Base-by-base conservation (phyloP, 1,140 invertebrate genomes). In the Lerema accius region DNA sequence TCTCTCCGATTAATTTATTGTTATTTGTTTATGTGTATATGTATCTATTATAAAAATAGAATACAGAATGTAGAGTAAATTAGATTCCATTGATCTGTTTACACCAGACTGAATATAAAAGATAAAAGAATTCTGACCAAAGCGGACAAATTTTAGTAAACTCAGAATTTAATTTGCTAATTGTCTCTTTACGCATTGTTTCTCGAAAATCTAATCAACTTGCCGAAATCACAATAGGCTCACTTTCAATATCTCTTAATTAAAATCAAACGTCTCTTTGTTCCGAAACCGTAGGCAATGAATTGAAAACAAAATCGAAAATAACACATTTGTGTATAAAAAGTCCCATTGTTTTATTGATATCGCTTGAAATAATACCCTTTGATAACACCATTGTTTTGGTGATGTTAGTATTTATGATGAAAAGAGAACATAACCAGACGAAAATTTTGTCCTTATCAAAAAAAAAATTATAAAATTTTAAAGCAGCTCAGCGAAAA, bases 161-260 rank as follows among this genome's bases (percentile, higher is more conserved):
- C 66, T 71, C 65, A 28, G 67, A 45, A 77, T 76, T 76, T 74
- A 75, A 80, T 79, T 83, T 74, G 78, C 69, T 78, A 79, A 74
- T 76, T 72, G 73, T 73, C 74, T 71, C 70, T 76, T 76, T 76
- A 77, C 72, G 78, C 72, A 81, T 84, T 84, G 77, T 81, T 83
- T 75, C 73, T 69, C 65, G 73, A 73, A 76, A 83, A 81, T 71
- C 78, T 81, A 83, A 83, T 83, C 78, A 81, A 78, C 63, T 70
- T 56, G 48, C 61, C 69, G 78, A 78, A 77, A 79, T 74, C 69
- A 81, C 72, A 83, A 83, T 79, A 68, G 72, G 55, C 66, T 63
- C 61, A 71, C 66, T 74, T 73, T 70, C 71, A 71, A 81, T 83
- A 83, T 83, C 80, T 83, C 70, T 80, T 81, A 83, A 83, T 83